phyloP scores from a whole-genome alignment of 2,888 invertebrate genomes.

The Dendrolimus houi region DNA sequence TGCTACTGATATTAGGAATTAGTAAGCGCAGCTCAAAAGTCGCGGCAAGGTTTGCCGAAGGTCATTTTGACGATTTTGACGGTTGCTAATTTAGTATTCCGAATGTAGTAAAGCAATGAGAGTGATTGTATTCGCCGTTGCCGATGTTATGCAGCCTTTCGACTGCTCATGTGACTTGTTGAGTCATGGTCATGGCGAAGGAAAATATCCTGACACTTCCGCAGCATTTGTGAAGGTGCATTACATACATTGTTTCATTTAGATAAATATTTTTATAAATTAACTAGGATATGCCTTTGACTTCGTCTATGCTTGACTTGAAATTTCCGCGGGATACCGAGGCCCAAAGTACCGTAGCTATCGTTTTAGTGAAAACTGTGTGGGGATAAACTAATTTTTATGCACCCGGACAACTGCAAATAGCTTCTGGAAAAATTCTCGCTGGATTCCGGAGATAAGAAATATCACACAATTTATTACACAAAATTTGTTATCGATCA shows the following conservation, averaged over 20 bases:
- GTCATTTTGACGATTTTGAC: conserved; percentile 31
- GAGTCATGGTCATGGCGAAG: conserved; percentile 14
- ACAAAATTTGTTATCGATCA: too few relatives aligned
- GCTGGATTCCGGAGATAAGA: too few relatives aligned
- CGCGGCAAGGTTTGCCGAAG: conserved; percentile 31
- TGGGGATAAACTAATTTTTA: too few relatives aligned
- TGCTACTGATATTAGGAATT: conserved; percentile 28
- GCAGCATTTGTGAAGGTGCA: conserved; percentile 11
- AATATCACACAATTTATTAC: too few relatives aligned
- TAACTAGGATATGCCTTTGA: too few relatives aligned
- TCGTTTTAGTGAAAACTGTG: too few relatives aligned
- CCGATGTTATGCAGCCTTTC: conserved; percentile 10
- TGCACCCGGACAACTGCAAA: too few relatives aligned
- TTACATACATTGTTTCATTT: background rate
- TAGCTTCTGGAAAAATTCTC: too few relatives aligned
- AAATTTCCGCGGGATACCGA: too few relatives aligned
- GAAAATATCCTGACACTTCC: conserved; percentile 10
- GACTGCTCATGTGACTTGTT: conserved; percentile 11
- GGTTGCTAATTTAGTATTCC: conserved; percentile 35
- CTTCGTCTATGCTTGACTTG: too few relatives aligned
- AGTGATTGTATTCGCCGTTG: conserved; percentile 10
- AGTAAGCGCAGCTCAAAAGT: conserved; percentile 29
- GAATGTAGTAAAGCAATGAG: conserved; percentile 18
- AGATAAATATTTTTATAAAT: too few relatives aligned
- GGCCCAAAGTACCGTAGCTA: too few relatives aligned